Evolutionary conservation across 2,797 vertebrate species (phyloP).

Genomic region (Micrastur ruficollis): DNA sequence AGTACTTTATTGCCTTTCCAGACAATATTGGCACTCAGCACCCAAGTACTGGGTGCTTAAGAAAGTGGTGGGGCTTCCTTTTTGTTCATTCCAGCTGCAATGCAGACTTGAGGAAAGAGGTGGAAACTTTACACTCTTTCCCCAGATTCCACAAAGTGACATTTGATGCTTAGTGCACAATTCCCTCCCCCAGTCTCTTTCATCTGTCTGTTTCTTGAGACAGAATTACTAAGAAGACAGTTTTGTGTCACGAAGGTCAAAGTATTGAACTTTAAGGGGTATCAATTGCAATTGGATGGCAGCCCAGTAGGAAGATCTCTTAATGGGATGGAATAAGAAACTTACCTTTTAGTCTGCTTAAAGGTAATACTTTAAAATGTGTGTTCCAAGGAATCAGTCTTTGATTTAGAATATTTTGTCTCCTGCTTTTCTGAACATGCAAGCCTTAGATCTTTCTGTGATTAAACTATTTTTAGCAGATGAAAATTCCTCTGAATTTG

Average conservation of each 20-base stretch:
- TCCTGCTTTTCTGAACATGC: not conserved
- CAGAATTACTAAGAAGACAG: not conserved
- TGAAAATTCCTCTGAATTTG: not conserved
- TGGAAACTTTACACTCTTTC: not conserved
- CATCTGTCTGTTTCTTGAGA: not conserved
- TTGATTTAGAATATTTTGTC: constrained; percentile 34
- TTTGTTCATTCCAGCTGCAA: not conserved
- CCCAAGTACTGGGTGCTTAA: rapidly evolving
- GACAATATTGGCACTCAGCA: not conserved
- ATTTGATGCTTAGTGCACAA: not conserved
- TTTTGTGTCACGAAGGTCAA: constrained; percentile 1
- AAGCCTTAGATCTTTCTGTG: not conserved
- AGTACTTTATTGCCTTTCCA: not conserved
- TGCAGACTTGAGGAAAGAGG: not conserved
- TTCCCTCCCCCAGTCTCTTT: not conserved
- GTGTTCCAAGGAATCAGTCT: not conserved
- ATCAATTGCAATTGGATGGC: not conserved
- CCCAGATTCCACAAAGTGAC: not conserved
- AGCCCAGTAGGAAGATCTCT: not conserved
- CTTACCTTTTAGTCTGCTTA: not conserved
- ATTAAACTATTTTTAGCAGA: not conserved
- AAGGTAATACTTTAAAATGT: not conserved
- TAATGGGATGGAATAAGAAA: not conserved
- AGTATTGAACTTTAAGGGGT: not conserved
- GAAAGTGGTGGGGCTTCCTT: not conserved